These are phyloP conservation scores for Andrena cerasifolii DNA, from an alignment of 1,140 invertebrate species.

Conservation along the genomic window DNA sequence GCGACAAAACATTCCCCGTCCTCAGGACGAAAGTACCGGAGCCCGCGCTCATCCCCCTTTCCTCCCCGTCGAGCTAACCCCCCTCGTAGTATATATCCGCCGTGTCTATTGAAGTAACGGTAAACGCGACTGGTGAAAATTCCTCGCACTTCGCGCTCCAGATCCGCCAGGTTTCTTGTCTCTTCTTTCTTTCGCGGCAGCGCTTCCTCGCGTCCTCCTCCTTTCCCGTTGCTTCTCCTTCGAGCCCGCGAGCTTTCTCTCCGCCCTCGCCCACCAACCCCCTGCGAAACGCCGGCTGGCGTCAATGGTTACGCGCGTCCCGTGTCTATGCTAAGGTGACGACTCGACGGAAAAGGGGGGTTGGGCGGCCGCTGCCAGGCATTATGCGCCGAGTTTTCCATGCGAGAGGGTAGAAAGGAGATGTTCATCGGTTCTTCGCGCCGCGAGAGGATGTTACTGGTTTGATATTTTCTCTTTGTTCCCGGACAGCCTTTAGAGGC, in stretches of 20 bases:
- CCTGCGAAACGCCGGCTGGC: slow-evolving; percentile 19
- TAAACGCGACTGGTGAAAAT: slow-evolving; percentile 71
- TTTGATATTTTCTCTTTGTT: slow-evolving; percentile 49
- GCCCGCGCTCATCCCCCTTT: slow-evolving; percentile 1
- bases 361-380: slow-evolving; percentile 24
- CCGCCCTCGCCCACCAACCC: slow-evolving; percentile 17
- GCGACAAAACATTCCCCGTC: slow-evolving; percentile 59
- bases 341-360: slow-evolving; percentile 25
- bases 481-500: slow-evolving; percentile 33
- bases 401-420: slow-evolving; percentile 41
- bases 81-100: slow-evolving; percentile 53
- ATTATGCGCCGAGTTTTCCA: slow-evolving; percentile 47
- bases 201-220: slow-evolving; percentile 26
- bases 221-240: too few relatives aligned
- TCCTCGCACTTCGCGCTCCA: slow-evolving; percentile 72
- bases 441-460: slow-evolving; percentile 43
- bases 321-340: slow-evolving; percentile 51
- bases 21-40: slow-evolving; percentile 53
- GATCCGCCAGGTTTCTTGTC: slow-evolving; percentile 71
- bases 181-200: slow-evolving; percentile 53
- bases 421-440: slow-evolving; percentile 52
- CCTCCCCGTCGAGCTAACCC: slow-evolving; percentile 9
- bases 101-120: slow-evolving; percentile 75
- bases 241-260: slow-evolving; percentile 37
- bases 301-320: slow-evolving; percentile 49